Base-by-base conservation (phyloP, 2,113 vertebrate species). In the Gambusia holbrooki region DNA sequence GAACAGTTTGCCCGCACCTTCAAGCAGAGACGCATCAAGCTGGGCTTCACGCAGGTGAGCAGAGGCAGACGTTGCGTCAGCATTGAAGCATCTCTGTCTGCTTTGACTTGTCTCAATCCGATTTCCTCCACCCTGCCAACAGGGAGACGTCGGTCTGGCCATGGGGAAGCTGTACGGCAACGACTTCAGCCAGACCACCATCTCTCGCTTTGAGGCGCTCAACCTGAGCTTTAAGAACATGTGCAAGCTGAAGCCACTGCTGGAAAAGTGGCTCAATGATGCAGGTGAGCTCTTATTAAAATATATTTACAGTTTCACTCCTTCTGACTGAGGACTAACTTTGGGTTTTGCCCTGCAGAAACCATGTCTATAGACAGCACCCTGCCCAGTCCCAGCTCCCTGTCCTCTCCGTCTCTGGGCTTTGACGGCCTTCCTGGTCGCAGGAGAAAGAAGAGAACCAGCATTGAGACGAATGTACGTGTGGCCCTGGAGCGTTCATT, bases 221-320 rank as follows among this genome's bases (percentile, higher is more conserved):
- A 98, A 98, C 83, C 92, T 98, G 89, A 98, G 97, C 94, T 98
- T 98, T 90, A 98, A 98, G 93, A 98, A 98, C 92, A 98, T 98
- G 97, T 98, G 97, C 94, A 98, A 98, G 88, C 95, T 98, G 73
- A 97, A 97, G 89, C 97, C 97, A 15, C 95, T 98, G 83, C 91
- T 98, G 87, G 96, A 98, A 92, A 98, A 97, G 88, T 98, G 97
- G 97, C 96, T 98, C 79, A 97, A 93, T 1, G 97, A 98, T 4
- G 97, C 97, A 84, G 96, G 97, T 97, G 85, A 88, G 74, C 19
- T 27, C 5, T 17, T 48, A 48, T 19, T 25, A n/a, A 54, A 25
- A 58, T 58, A 11, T 10, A n/a, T 58, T n/a, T n/a, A n/a, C 19
- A 58, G 0, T 58, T n/a, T 10, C 25, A 11, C 19, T 58, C 22